Conservation (phyloP, 2,113 vertebrate species). For the Stercorarius parasiticus region DNA sequence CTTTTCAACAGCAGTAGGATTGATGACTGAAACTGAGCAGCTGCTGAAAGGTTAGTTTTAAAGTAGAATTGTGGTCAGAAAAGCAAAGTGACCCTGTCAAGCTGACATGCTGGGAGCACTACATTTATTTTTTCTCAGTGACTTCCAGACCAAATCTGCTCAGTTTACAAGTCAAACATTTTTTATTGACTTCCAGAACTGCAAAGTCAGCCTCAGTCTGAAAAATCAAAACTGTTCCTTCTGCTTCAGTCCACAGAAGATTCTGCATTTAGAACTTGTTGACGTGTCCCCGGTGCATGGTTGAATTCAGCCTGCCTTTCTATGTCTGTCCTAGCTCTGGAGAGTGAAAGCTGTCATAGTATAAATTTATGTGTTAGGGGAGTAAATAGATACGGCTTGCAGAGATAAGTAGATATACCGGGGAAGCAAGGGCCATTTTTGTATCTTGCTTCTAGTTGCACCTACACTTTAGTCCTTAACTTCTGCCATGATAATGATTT, state of each 20-base stretch:
- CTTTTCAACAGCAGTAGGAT: constrained; percentile 19
- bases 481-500: background rate
- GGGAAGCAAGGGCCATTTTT: background rate
- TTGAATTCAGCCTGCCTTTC: background rate
- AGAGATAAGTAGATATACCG: background rate
- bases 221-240: background rate
- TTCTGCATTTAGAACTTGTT: background rate
- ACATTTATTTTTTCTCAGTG: background rate
- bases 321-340: background rate
- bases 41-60: constrained; percentile 42
- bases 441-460: background rate
- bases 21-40: constrained; percentile 31
- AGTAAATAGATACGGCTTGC: background rate
- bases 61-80: constrained; percentile 34
- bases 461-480: background rate
- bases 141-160: constrained; percentile 1
- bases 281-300: background rate
- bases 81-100: constrained; percentile 43
- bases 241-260: background rate
- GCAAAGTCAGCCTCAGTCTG: background rate
- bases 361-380: background rate
- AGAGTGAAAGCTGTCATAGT: background rate
- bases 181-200: constrained; percentile 19
- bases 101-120: background rate
- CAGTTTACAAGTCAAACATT: constrained; percentile 1